Base-by-base conservation (phyloP, 1,140 invertebrate genomes). In the Panulirus ornatus region DNA sequence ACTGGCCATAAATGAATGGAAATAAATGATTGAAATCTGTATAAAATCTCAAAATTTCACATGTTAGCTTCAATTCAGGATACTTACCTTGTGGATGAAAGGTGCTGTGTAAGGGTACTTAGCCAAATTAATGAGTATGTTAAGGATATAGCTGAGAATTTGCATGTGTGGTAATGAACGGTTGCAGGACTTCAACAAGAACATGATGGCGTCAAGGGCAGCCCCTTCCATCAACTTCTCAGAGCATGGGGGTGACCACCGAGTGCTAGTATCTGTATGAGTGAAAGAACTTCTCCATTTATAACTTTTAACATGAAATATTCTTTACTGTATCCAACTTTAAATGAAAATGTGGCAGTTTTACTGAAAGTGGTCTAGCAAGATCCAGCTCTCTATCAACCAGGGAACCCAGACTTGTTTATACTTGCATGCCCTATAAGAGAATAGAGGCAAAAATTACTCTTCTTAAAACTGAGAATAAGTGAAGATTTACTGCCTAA, bases 91-190 rank as follows among this genome's bases (percentile, higher is more conserved):
- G 42, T 83, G 78, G 14, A 89, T 14, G 38, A 22, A 73, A 47
- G 73, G 58, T 38, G 84, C 58, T 27, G 88, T 90, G 44, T 85
- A 75, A 0, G 75, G 83, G 78, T 88, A 92, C 75, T 91, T 91
- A 14, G 87, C 90, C 73, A 92, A 78, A 71, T 91, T 92, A 73
- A 92, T 91, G 19, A 92, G 79, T 40, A 91, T 90, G 42, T 91
- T 89, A 36, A 92, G 89, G 70, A 92, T 83, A 51, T 76, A 88
- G 19, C 44, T 73, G 42, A 92, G 83, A 75, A 92, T 89, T 71
- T 92, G 90, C 81, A 92, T 89, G 76, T 92, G 90, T 14, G 92
- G 92, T 14, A 92, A 30, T 36, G 92, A 92, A 3, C 91, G 78
- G 75, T 92, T 92, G 76, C 88, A 85, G 19, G 88, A 63, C 63